Evolutionary conservation across 2,797 vertebrate genomes (phyloP).

Genomic region (Loriculus beryllinus): DNA sequence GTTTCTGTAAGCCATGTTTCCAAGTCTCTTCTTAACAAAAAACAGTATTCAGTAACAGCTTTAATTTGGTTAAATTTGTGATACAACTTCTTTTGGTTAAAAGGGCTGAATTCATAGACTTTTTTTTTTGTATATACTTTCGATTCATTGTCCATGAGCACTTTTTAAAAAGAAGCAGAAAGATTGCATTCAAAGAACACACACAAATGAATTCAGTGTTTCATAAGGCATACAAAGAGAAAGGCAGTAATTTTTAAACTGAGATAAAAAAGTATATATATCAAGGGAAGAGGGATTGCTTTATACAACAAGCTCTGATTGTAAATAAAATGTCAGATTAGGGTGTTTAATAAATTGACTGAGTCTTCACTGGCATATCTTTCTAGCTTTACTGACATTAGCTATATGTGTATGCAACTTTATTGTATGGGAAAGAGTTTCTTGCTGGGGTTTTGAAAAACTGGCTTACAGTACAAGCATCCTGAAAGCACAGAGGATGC

Average conservation of each 20-base stretch:
- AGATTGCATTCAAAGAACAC: neutral
- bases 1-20: slow-evolving; percentile 20
- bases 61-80: slow-evolving; percentile 22
- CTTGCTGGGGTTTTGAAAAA: neutral
- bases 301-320: slow-evolving; percentile 16
- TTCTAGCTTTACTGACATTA: slow-evolving; percentile 43
- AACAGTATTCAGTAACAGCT: neutral
- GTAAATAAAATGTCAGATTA: slow-evolving; percentile 45
- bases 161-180: neutral
- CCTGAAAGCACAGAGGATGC: neutral
- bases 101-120: neutral
- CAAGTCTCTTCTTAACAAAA: slow-evolving; percentile 2
- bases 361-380: slow-evolving; percentile 32
- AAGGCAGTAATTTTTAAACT: slow-evolving; percentile 38
- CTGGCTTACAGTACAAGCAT: neutral
- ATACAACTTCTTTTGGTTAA: neutral
- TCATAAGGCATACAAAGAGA: neutral
- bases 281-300: slow-evolving; percentile 6
- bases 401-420: slow-evolving; percentile 15
- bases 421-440: neutral
- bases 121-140: neutral
- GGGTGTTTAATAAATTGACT: slow-evolving; percentile 58
- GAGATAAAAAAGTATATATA: slow-evolving; percentile 13
- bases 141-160: neutral
- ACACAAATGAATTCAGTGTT: slow-evolving; percentile 15